Evolutionary conservation across 2,113 vertebrate species (phyloP), one percentile per base, ranked within the genome.

Genomic region (Ramphastos sulfuratus): DNA sequence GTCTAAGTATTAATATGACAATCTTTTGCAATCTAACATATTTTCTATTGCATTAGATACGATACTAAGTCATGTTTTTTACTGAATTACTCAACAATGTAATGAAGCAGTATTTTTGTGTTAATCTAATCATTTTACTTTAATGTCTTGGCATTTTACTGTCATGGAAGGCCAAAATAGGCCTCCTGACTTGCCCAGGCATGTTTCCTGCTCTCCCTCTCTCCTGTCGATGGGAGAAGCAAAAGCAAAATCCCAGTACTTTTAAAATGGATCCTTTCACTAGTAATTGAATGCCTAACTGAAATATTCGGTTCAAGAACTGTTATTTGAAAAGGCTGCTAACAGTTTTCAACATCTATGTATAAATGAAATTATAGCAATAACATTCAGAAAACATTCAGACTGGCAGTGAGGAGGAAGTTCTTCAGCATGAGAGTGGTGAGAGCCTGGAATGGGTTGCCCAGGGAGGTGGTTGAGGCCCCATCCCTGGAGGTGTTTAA

Each of bases 261-360:
- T 3, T 59, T 59, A 59, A 73, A 61, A 82, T 0, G 42, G 56
- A 50, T 50, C 55, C 3, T 80, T 80, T 55, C 2, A 0, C 3
- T 42, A 31, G n/a, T 21, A 54, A 8, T 23, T 58, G 35, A 61
- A 54, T 6, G 9, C 6, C 9, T 54, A 69, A 56, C 25, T 46
- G 20, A 94, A 91, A 85, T 65, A 48, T 39, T 71, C 0, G 1
- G 4, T 48, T 73, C 2, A 52, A 48, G 12, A 65, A 44, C 3
- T 35, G 12, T 15, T 72, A 55, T 64, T 58, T 72, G 12, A 35
- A 27, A 79, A 79, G 10, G 24, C 5, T 21, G 7, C 15, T 78
- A 48, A 58, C 10, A 72, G 7, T 72, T 93, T 81, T 54, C 5
- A 7, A 30, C 59, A n/a, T 2, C 12, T 27, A 61, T 27, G 2